These are phyloP conservation scores for Matsumyia berberina DNA, from an alignment of 2,888 invertebrate genomes.

Conservation along the genomic window DNA sequence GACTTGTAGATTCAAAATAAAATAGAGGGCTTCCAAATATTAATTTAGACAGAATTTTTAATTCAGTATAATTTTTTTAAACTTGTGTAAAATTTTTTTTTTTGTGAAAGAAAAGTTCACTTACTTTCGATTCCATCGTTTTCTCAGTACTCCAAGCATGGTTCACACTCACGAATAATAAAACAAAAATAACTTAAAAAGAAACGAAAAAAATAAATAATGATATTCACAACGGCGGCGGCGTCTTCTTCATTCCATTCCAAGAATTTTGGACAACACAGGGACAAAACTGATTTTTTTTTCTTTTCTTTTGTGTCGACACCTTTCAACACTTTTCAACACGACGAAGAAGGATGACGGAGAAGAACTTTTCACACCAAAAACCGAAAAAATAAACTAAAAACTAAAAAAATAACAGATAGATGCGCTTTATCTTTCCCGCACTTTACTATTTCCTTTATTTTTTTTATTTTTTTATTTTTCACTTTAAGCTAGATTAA, in stretches of 20 bases:
- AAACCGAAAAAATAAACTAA: constrained; percentile 1
- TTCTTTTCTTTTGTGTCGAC: neutral
- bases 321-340: constrained; percentile 58
- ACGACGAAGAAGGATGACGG: constrained; percentile 27
- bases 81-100: too few species aligned
- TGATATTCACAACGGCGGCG: constrained; percentile 36
- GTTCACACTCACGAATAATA: constrained; percentile 55
- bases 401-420: constrained; percentile 24
- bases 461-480: neutral
- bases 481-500: constrained; percentile 60
- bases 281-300: constrained; percentile 40
- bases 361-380: constrained; percentile 30
- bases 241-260: constrained; percentile 66
- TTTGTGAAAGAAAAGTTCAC: constrained; percentile 9
- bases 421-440: constrained; percentile 48
- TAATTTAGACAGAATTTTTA: too few species aligned
- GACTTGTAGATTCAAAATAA: too few species aligned
- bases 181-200: constrained; percentile 23
- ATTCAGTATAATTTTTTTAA: too few species aligned
- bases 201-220: constrained; percentile 30
- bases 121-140: constrained; percentile 69
- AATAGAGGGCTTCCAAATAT: too few species aligned
- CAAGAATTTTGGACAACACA: constrained; percentile 28
- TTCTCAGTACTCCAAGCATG: constrained; percentile 70
- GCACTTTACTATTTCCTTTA: constrained; percentile 52